Conservation (phyloP, 1,140 invertebrate species). For the Oncopeltus fasciatus region DNA sequence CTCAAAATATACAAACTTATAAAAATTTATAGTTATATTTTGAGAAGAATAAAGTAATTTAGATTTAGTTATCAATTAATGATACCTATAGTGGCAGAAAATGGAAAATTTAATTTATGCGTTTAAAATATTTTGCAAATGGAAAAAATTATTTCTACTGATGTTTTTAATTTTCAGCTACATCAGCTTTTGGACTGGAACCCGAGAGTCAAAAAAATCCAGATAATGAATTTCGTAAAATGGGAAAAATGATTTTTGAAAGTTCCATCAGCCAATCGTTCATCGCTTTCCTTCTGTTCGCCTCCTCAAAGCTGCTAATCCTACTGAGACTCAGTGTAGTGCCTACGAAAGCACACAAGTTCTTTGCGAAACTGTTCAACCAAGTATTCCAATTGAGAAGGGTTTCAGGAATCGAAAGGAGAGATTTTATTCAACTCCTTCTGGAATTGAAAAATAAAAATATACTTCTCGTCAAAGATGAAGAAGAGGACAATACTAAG, state of each 20-base stretch:
- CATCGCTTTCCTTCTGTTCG: background rate
- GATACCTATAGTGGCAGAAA: too few species aligned
- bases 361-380: background rate
- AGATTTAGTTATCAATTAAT: too few species aligned
- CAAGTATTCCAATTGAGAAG: background rate
- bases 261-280: background rate
- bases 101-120: too few species aligned
- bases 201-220: slow-evolving; percentile 1
- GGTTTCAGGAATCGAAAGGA: background rate
- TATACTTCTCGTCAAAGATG: background rate
- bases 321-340: background rate
- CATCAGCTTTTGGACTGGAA: slow-evolving; percentile 7
- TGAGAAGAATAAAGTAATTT: too few species aligned
- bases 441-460: slow-evolving; percentile 11
- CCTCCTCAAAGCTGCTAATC: background rate
- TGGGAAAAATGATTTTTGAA: background rate
- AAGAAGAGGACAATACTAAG: background rate
- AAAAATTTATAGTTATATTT: too few species aligned
- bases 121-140: too few species aligned
- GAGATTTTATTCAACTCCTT: slow-evolving; percentile 14
- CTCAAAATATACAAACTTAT: too few species aligned
- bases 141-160: too few species aligned
- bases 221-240: background rate
- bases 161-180: too few species aligned
- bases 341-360: background rate